Evolutionary conservation across 2,888 invertebrate species (phyloP).

Genomic region (Chesias legatella): DNA sequence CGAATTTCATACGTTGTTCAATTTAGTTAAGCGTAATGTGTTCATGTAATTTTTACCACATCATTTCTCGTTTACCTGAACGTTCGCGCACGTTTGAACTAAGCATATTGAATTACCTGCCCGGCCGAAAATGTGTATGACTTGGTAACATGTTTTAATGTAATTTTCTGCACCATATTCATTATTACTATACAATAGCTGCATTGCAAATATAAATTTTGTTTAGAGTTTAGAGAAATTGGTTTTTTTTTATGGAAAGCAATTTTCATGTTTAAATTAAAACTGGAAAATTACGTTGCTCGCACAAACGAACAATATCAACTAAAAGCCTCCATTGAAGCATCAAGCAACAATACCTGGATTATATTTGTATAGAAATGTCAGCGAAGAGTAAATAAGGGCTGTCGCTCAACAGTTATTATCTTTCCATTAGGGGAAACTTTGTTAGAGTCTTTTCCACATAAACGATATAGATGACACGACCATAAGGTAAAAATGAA

Average conservation of each 20-base stretch:
- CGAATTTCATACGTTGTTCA: conserved; percentile 48
- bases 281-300: conserved; percentile 1
- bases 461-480: conserved; percentile 17
- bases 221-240: no score
- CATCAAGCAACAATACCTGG: conserved; percentile 22
- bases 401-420: conserved; percentile 49
- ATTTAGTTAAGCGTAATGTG: conserved; percentile 41
- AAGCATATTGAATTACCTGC: conserved; percentile 28
- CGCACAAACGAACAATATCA: conserved; percentile 8
- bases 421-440: conserved; percentile 52
- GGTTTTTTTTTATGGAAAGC: no score
- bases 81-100: conserved; percentile 24
- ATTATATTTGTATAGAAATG: conserved; percentile 25
- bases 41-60: conserved; percentile 35
- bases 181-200: no score
- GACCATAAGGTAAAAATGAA: conserved; percentile 34
- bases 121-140: conserved; percentile 6
- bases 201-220: no score
- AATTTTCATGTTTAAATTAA: no score
- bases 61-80: conserved; percentile 30
- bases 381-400: conserved; percentile 33
- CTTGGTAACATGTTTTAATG: no score
- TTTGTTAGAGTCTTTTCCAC: conserved; percentile 28
- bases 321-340: conserved; percentile 23
- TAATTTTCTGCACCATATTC: no score